Conservation (phyloP, 2,797 vertebrate genomes). For the Etheostoma nigrum region DNA sequence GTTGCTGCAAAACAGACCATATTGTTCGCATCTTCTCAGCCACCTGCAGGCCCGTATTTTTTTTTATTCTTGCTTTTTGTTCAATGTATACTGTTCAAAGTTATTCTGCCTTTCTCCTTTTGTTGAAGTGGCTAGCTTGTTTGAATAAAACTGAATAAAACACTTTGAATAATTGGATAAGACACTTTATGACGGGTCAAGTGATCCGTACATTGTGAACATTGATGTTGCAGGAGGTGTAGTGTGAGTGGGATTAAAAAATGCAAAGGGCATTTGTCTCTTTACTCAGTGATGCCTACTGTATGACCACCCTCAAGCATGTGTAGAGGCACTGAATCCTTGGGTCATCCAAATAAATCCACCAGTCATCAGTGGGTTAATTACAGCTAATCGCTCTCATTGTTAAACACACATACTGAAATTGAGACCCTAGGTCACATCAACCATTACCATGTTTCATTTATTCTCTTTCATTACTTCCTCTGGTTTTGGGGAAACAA, state of each 20-base stretch:
- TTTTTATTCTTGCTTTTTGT: neutral
- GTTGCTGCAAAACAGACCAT: neutral
- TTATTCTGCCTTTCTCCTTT: neutral
- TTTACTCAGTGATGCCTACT: neutral
- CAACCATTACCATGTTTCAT: conserved; percentile 18
- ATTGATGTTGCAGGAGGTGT: neutral
- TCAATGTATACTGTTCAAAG: conserved; percentile 1
- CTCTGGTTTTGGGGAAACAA: conserved; percentile 24
- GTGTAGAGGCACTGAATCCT: neutral
- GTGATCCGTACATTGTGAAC: neutral
- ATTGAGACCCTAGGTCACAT: conserved; percentile 5
- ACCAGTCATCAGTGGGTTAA: neutral
- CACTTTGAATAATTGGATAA: too few relatives aligned
- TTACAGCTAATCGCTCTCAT: neutral
- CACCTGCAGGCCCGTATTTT: too few relatives aligned
- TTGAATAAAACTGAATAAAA: neutral
- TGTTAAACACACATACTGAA: neutral
- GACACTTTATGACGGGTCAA: neutral
- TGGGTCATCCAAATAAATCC: neutral
- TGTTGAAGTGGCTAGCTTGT: too few relatives aligned
- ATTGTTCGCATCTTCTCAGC: neutral
- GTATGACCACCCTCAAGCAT: neutral
- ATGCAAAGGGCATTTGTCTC: neutral
- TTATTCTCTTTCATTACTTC: conserved; percentile 33
- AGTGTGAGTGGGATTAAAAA: neutral